Evolutionary conservation across 2,113 vertebrate genomes (phyloP).

Genomic region (Okapia johnstoni): DNA sequence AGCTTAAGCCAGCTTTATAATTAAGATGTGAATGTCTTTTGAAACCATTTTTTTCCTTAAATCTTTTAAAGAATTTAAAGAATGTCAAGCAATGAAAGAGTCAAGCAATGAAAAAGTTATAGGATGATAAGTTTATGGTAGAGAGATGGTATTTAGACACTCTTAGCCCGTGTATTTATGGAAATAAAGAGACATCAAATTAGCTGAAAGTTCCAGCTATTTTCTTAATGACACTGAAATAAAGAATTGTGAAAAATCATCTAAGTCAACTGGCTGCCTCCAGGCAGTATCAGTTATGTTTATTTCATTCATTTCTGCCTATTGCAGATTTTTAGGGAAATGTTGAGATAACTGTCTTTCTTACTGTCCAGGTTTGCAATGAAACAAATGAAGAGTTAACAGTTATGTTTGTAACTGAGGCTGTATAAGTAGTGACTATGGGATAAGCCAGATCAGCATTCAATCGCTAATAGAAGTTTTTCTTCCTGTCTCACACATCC

Average conservation of each 20-base stretch:
- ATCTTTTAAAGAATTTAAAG: background rate
- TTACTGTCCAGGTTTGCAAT: background rate
- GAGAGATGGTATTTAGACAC: background rate
- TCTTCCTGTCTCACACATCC: conserved; percentile 47
- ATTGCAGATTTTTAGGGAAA: background rate
- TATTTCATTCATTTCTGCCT: background rate
- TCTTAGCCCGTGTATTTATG: background rate
- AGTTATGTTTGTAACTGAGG: conserved; percentile 40
- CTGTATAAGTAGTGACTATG: conserved; percentile 41
- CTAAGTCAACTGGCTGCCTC: background rate
- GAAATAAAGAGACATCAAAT: conserved; percentile 9
- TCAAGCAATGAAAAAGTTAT: conserved; percentile 1
- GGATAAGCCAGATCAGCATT: conserved; percentile 42
- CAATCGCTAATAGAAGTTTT: conserved; percentile 59
- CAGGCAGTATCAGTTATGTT: background rate
- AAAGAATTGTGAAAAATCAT: background rate
- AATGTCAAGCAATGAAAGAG: background rate
- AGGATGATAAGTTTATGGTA: background rate
- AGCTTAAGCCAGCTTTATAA: background rate
- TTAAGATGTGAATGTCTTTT: background rate
- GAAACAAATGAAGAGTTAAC: conserved; percentile 31
- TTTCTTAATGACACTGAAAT: background rate
- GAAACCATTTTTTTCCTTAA: conserved; percentile 6
- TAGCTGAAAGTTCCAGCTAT: background rate
- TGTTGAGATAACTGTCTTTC: background rate